Evolutionary conservation across 2,797 vertebrate species (phyloP).

Genomic region (Poecilia velifera): DNA sequence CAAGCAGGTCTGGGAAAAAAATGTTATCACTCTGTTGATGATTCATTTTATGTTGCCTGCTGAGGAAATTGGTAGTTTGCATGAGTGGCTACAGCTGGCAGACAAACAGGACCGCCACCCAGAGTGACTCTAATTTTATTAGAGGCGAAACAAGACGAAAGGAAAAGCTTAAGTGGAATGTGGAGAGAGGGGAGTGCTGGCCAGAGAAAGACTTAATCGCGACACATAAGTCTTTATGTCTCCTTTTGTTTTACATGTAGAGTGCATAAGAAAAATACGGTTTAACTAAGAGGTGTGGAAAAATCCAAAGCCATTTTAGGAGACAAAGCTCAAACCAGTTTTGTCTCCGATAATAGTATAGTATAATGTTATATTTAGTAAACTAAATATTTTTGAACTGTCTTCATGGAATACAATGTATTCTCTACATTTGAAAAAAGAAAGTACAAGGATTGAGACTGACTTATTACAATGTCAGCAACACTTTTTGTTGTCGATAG

Average conservation of each 20-base stretch:
- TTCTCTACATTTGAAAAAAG: background rate
- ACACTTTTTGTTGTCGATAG: background rate
- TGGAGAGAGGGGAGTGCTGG: background rate
- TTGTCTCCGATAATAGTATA: background rate
- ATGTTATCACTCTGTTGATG: slow-evolving; percentile 38
- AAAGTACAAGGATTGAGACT: background rate
- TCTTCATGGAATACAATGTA: background rate
- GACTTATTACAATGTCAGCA: background rate
- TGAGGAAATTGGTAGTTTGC: slow-evolving; percentile 49
- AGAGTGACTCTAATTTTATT: slow-evolving; percentile 33
- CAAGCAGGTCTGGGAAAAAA: slow-evolving; percentile 57
- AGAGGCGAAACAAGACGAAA: slow-evolving; percentile 29
- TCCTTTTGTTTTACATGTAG: background rate
- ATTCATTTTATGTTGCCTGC: slow-evolving; percentile 44
- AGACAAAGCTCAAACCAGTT: background rate
- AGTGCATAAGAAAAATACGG: too few relatives aligned
- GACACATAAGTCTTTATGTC: background rate
- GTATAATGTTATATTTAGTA: background rate
- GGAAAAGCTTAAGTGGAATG: slow-evolving; percentile 13
- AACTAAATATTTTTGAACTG: background rate
- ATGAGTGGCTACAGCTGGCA: slow-evolving; percentile 34
- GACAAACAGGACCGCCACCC: slow-evolving; percentile 32
- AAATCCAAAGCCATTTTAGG: background rate
- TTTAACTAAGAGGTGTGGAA: background rate
- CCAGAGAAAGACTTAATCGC: background rate